Base-by-base conservation (phyloP, 2,113 vertebrate genomes). In the Tauraco erythrolophus region DNA sequence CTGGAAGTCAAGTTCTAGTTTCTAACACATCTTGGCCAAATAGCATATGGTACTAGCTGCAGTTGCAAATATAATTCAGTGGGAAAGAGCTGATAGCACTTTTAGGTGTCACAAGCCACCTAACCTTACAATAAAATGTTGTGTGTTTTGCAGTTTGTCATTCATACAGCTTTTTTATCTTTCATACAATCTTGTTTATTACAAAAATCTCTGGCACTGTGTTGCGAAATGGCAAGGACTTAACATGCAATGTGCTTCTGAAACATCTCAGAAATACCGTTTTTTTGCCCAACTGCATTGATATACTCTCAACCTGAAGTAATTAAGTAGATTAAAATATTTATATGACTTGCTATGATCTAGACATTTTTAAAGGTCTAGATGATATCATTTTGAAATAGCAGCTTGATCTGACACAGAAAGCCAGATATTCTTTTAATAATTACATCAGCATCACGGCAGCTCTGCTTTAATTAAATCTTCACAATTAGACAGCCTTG, bases 401-500 rank as follows among this genome's bases (percentile, higher is more conserved):
- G 35, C 56, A 57, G 17, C 74, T 94, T 74, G 79, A 58, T 76
- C 53, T 93, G 66, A 91, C 72, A 92, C 48, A 72, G 54, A 92
- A 88, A 95, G 60, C 61, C 79, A 80, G 74, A 77, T 71, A 58
- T 80, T 77, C 93, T 95, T 88, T 81, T 71, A 96, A 84, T 94
- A 89, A 92, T 93, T 88, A 70, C 89, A 91, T 62, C 77, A 66
- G 22, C 79, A 82, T 54, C 90, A 70, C 87, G 93, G 88, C 77
- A 76, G 51, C 72, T 82, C 94, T 84, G 46, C 94, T 97, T 94
- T 98, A 98, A 98, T 96, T 97, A 97, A 96, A 94, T 96, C 92
- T 96, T 98, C 92, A 89, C 91, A 95, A 78, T 97, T 94, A 97
- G 95, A 84, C 91, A 72, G 78, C 65, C 97, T 95, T 92, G 94